Evolutionary conservation across 2,888 invertebrate genomes (phyloP), one percentile per base, ranked within the genome.

Genomic region (Schizotus pectinicornis): DNA sequence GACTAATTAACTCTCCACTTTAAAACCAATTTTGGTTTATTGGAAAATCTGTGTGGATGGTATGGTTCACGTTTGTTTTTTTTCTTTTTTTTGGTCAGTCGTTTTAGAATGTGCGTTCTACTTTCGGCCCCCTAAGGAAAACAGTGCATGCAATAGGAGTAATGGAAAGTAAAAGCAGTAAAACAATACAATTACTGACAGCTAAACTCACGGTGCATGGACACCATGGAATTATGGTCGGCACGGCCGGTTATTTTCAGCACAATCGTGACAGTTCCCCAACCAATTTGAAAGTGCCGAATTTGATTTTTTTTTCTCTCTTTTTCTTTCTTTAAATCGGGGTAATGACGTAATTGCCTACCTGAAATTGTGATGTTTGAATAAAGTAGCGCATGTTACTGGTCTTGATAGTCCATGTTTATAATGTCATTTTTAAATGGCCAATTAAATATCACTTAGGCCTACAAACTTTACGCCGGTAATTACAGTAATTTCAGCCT

Each of bases 41-140:
- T 13, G 9, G 13, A 39, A 39, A 39, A 39, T n/a, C n/a, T 5
- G 13, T 12, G 22, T 34, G 31, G 22, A 22, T 31, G 30, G 35
- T 22, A 13, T 9, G 22, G 9, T 50, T 50, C 22, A 5, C 22
- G 22, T 41, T 49, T 49, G 37, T 37, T 49, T 50, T n/a, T n/a
- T n/a, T n/a, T n/a, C n/a, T n/a, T n/a, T n/a, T n/a, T n/a, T n/a
- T n/a, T n/a, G n/a, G n/a, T n/a, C 50, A 41, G 50, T 38, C 48
- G 31, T 39, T 50, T 50, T 50, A 50, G 50, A 50, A 50, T 22
- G 50, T 50, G 37, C 35, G 41, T 50, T 50, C 50, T 35, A 50
- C 50, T 50, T 50, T 50, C 48, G 38, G 41, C 14, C 41, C n/a
- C 32, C 34, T 41, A 42, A 41, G 50, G 34, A 50, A 50, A 50